Evolutionary conservation across 2,797 vertebrate genomes (phyloP), one percentile per base, ranked within the genome.

Genomic region (Gouania willdenowi): DNA sequence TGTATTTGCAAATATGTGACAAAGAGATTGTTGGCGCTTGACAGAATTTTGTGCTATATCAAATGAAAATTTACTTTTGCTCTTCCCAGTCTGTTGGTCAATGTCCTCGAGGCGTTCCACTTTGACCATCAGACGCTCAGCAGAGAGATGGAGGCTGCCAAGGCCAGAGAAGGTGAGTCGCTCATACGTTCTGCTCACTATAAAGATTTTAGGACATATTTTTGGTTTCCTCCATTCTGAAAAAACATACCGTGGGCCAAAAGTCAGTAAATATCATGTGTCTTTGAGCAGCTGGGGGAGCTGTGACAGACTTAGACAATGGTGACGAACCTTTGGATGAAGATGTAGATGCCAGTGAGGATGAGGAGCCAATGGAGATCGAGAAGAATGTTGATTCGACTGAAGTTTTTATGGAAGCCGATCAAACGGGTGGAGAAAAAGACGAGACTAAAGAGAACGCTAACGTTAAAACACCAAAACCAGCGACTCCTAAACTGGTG

Each of bases 101-200:
- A 81, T 0, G 91, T 97, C 28, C 78, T 99, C 47, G 94, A 98
- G 41, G 92, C 95, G 3, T 99, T 98, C 66, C 97, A 96, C 58
- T 99, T 98, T 16, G 96, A 99, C 77, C 72, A 91, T 14, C 56
- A 86, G 62, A 97, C 91, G 0, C 89, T 98, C 59, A 87, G 83
- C 82, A 91, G 88, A 69, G 92, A 94, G 66, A 91, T 98, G 62
- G 60, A 90, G 50, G 89, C 83, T 2, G 70, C 88, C 68, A 87
- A 90, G 49, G 83, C 47, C 56, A 86, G 73, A 73, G 89, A 83
- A 34, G 83, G 95, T 98, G 54, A 83, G 85, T 18, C 3, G 23
- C n/a, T n/a, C n/a, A n/a, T n/a, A n/a, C n/a, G n/a, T n/a, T n/a
- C n/a, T n/a, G n/a, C n/a, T n/a, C n/a, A n/a, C n/a, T n/a, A n/a